These are phyloP conservation scores for Nomada fucata DNA, from an alignment of 2,888 invertebrate genomes.

Conservation along the genomic window DNA sequence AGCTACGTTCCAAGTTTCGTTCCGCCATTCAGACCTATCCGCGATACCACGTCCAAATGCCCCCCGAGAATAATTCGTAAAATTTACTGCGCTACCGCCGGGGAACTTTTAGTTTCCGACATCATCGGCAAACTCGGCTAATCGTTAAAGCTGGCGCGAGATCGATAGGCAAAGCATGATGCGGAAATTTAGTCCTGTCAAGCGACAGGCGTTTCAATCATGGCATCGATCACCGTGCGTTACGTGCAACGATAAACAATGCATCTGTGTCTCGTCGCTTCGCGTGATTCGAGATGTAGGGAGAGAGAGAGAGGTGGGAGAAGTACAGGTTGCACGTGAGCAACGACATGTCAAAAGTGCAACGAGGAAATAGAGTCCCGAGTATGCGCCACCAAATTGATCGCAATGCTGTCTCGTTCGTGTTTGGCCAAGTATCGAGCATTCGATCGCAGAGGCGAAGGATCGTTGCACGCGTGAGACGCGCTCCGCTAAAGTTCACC, in stretches of 20 bases:
- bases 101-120: slow-evolving; percentile 27
- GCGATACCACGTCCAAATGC: slow-evolving; percentile 12
- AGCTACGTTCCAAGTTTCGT: slow-evolving; percentile 21
- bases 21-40: slow-evolving; percentile 12
- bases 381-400: too few relatives aligned
- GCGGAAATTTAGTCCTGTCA: slow-evolving; percentile 21
- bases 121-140: slow-evolving; percentile 11
- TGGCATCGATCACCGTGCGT: neutral
- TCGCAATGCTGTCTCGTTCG: too few relatives aligned
- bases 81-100: neutral
- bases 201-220: slow-evolving; percentile 22
- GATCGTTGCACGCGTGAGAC: too few relatives aligned
- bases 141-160: slow-evolving; percentile 8
- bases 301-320: too few relatives aligned
- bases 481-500: too few relatives aligned
- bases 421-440: too few relatives aligned
- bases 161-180: slow-evolving; percentile 13
- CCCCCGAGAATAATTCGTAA: slow-evolving; percentile 26
- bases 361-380: too few relatives aligned
- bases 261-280: neutral
- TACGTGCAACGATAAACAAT: neutral
- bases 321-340: too few relatives aligned
- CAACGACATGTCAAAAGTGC: too few relatives aligned
- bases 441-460: too few relatives aligned
- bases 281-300: neutral